Evolutionary conservation across 2,113 vertebrate species (phyloP), one percentile per base, ranked within the genome.

Genomic region (Cygnus buccinator): DNA sequence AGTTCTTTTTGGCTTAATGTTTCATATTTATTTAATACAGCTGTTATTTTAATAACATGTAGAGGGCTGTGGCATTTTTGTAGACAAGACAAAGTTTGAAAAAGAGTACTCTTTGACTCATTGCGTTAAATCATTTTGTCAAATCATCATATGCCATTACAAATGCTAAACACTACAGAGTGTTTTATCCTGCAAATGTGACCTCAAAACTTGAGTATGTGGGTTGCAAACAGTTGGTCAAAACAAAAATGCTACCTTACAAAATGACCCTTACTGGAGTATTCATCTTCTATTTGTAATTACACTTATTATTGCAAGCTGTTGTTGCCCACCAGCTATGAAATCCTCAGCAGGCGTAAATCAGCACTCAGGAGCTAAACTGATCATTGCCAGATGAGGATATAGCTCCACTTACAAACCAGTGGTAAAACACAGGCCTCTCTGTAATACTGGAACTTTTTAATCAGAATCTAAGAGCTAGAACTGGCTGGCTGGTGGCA

Each of bases 121-220:
- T 19, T 37, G 12, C 43, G 43, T 68, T 62, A 63, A 87, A 89
- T 33, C 1, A 20, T 86, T 71, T 71, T 72, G n/a, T 78, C 73
- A 76, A 65, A 78, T 35, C 5, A 2, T 26, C 0, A 0, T 39
- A 17, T 25, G 11, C 13, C 4, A 3, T 62, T 82, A 23, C 6
- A 6, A 61, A 26, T 44, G 84, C 23, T 44, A 62, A 82, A 83
- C 55, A 23, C 23, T 61, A 14, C n/a, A 19, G 35, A 72, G 31
- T 61, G 78, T 41, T 16, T 62, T 58, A 41, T 70, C 44, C 71
- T 73, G 44, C 43, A 70, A 59, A 52, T 52, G 17, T 29, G 43
- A 86, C 59, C 59, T 76, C 50, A 33, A 58, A 87, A 50, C 43
- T 59, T 74, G 25, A 48, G 31, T 54, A n/a, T 75, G 15, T 50